These are phyloP conservation scores for Neoaliturus tenellus DNA, from an alignment of 2,888 invertebrate species.

Conservation along the genomic window DNA sequence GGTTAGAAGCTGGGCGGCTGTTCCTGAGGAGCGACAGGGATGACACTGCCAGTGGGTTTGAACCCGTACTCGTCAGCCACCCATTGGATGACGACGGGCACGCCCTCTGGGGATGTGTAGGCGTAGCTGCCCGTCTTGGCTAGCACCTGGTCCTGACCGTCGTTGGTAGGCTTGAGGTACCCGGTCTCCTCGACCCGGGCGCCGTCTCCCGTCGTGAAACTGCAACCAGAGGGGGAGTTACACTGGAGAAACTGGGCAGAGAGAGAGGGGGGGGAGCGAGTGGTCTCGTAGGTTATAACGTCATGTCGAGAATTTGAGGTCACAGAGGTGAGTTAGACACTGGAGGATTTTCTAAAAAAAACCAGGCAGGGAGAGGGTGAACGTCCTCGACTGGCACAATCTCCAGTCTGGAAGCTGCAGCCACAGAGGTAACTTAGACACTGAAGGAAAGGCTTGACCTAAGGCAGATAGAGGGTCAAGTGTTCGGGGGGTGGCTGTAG, in stretches of 20 bases:
- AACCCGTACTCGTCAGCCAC: conserved; percentile 82
- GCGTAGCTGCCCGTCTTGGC: conserved; percentile 83
- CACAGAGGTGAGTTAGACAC: no score
- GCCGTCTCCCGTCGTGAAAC: conserved; percentile 56
- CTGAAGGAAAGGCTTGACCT: no score
- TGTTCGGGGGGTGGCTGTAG: no score
- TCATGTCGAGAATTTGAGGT: not conserved
- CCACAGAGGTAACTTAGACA: no score
- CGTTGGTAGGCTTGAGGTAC: conserved; percentile 52
- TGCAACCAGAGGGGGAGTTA: conserved; percentile 36
- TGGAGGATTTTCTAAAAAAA: no score
- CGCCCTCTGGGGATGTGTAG: conserved; percentile 81
- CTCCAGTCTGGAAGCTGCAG: no score
- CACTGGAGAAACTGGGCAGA: not conserved
- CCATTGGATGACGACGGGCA: conserved; percentile 75
- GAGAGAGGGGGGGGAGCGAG: not conserved
- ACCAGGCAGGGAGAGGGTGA: no score
- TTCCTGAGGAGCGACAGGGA: conserved; percentile 66
- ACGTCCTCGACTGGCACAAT: no score
- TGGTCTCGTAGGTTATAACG: not conserved
- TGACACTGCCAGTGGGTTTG: conserved; percentile 75
- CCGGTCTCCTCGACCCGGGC: conserved; percentile 55
- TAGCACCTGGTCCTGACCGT: conserved; percentile 54
- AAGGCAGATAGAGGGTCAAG: no score
- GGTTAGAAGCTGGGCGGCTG: not conserved